phyloP scores from a whole-genome alignment of 2,113 vertebrate genomes.

The Cavia aperea region DNA sequence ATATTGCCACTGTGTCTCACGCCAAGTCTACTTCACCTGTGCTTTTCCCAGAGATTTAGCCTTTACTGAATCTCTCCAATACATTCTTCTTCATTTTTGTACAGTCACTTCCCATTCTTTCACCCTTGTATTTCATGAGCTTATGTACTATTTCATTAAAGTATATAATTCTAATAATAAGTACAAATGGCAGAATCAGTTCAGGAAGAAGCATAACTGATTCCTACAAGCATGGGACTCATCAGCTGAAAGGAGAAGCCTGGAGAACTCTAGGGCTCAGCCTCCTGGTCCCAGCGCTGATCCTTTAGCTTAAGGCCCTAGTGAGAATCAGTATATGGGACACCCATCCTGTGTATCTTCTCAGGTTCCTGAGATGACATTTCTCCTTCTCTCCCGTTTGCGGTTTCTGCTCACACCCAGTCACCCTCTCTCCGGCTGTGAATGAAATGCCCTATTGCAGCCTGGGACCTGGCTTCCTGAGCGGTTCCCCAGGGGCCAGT shows the following conservation, averaged over 20 bases:
- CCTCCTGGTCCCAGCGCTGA: background rate
- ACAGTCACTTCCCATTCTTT: background rate
- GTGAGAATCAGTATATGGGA: background rate
- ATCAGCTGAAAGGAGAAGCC: background rate
- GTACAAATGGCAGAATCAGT: background rate
- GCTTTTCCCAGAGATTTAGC: background rate
- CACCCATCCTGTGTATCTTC: background rate
- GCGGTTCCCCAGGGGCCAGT: background rate
- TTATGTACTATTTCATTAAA: slow-evolving; percentile 14
- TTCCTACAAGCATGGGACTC: slow-evolving; percentile 5
- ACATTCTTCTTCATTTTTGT: background rate
- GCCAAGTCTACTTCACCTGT: background rate
- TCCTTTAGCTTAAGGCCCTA: background rate
- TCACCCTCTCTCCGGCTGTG: background rate
- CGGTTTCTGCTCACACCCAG: background rate
- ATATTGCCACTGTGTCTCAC: background rate
- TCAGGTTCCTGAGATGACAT: background rate
- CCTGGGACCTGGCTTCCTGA: background rate
- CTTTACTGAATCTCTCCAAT: background rate
- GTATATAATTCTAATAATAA: background rate
- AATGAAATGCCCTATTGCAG: background rate
- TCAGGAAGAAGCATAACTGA: background rate
- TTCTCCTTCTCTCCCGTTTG: background rate
- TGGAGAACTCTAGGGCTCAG: background rate
- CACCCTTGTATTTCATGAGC: background rate